Evolutionary conservation across 1,140 invertebrate species (phyloP).

Genomic region (Rhagoletis pomonella): DNA sequence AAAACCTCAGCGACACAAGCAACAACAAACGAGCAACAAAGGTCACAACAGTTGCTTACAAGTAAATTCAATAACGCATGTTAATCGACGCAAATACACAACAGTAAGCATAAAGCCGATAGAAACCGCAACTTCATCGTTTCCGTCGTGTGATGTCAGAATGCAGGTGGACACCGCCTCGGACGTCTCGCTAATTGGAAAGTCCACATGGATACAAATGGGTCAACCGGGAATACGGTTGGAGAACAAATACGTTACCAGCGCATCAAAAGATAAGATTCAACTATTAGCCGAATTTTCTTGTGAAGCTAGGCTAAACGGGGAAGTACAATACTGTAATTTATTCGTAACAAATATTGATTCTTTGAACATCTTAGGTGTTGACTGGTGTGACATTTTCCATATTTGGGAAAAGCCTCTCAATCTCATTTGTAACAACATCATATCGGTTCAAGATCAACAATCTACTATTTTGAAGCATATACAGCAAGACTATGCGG

Average conservation of each 20-base stretch:
- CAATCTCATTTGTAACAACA: not conserved
- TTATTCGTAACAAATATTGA: constrained; percentile 45
- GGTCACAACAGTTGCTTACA: not conserved
- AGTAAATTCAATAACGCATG: constrained; percentile 4
- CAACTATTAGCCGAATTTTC: constrained; percentile 42
- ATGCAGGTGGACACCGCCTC: constrained; percentile 43
- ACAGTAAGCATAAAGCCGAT: constrained; percentile 7
- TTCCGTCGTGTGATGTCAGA: constrained; percentile 1
- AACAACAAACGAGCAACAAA: not conserved
- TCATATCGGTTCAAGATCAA: not conserved
- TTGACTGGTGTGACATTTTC: not conserved
- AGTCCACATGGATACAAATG: constrained; percentile 10
- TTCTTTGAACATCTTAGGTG: constrained; percentile 20
- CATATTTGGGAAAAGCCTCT: not conserved
- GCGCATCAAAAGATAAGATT: constrained; percentile 28
- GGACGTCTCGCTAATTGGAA: constrained; percentile 20
- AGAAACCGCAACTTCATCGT: not conserved
- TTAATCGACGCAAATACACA: constrained; percentile 1
- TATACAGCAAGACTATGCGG: not conserved
- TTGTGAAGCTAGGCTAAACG: constrained; percentile 32
- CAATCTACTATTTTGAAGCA: not conserved
- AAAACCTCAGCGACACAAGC: not conserved
- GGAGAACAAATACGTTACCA: not conserved
- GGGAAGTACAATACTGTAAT: constrained; percentile 22
- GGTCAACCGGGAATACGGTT: constrained; percentile 14